A percentile compares a stretch with the other conserved stretches of the same genome.
phyloP scores from a whole-genome alignment of 2,113 vertebrate genomes.

The Boulengeromyrus knoepffleri region DNA sequence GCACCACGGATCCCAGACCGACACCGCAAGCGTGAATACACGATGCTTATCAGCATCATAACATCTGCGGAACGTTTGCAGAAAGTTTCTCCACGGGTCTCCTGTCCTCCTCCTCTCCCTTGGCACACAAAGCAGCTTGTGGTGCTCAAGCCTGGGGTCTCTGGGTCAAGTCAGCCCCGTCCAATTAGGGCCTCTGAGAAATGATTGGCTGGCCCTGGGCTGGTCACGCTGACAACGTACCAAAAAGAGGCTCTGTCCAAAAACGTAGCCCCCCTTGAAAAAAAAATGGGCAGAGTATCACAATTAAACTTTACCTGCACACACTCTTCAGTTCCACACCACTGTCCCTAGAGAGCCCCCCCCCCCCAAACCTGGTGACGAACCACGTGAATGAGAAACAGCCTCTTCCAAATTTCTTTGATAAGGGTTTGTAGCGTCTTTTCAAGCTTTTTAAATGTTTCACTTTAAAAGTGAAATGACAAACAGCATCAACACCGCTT shows the following conservation, averaged over 20 bases:
- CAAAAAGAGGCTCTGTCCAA: conserved; percentile 51
- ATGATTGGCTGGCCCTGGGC: conserved; percentile 24
- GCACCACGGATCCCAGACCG: neutral
- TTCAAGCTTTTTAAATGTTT: neutral
- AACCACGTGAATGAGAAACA: neutral
- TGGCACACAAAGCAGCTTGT: neutral
- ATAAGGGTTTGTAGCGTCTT: no score
- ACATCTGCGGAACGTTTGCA: conserved; percentile 17
- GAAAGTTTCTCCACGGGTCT: conserved; percentile 24
- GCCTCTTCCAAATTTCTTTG: neutral
- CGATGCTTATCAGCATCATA: neutral
- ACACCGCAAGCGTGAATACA: neutral
- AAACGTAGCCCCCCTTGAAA: conserved; percentile 29
- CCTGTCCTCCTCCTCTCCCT: neutral
- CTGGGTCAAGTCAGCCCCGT: conserved; percentile 31
- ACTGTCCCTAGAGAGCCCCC: neutral
- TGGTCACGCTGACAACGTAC: conserved; percentile 22
- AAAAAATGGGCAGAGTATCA: neutral
- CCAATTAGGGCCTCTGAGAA: conserved; percentile 15
- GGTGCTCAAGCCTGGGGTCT: neutral
- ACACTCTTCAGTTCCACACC: neutral
- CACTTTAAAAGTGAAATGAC: neutral
- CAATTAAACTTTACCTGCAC: neutral
- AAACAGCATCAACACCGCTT: neutral
- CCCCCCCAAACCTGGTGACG: neutral